Conservation (phyloP, 2,113 vertebrate species). For the Chamaea fasciata region DNA sequence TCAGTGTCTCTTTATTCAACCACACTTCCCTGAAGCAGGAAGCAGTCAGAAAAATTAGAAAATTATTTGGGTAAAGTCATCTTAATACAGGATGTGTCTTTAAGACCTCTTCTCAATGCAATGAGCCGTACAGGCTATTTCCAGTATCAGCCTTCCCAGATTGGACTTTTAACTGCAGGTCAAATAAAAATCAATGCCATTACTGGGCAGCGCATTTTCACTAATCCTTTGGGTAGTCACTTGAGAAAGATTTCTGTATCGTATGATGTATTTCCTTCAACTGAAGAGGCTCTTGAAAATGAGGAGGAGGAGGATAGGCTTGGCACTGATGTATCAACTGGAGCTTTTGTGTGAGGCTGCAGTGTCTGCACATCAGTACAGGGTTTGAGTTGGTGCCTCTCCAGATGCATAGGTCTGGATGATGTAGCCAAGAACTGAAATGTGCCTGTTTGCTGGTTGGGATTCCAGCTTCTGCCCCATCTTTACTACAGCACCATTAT, state of each 20-base stretch:
- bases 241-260: neutral
- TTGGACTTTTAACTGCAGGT: neutral
- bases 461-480: neutral
- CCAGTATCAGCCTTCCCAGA: neutral
- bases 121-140: neutral
- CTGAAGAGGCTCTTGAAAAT: neutral
- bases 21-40: neutral
- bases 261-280: neutral
- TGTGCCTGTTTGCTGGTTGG: neutral
- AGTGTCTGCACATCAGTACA: neutral
- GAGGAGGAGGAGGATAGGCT: neutral
- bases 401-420: neutral
- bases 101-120: neutral
- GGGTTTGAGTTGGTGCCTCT: neutral
- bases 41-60: neutral
- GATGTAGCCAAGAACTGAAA: neutral
- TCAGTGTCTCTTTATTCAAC: neutral
- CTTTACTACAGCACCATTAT: neutral
- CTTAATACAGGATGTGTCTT: neutral
- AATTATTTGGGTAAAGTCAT: neutral
- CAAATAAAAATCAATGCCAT: conserved; percentile 4
- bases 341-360: neutral
- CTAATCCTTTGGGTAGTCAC: neutral
- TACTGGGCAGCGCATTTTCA: neutral
- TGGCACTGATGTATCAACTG: neutral